These are phyloP conservation scores for Leptinotarsa haldemani DNA, from an alignment of 2,888 invertebrate genomes.

Conservation along the genomic window DNA sequence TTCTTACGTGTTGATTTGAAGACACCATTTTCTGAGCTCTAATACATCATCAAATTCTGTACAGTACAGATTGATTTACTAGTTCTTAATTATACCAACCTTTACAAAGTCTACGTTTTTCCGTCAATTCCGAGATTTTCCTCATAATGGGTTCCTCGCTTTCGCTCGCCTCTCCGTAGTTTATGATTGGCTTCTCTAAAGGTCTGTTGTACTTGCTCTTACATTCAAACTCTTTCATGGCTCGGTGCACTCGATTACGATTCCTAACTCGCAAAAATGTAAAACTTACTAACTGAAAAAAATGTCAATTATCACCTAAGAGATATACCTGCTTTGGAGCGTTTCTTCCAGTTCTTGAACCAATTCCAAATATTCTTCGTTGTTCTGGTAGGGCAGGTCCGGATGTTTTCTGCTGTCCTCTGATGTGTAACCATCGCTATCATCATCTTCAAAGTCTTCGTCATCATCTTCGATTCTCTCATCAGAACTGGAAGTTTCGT, in stretches of 20 bases:
- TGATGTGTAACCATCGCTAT: constrained; percentile 21
- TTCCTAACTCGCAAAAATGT: constrained; percentile 49
- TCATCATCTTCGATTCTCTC: constrained; percentile 5
- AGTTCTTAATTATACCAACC: constrained; percentile 2
- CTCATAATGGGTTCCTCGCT: constrained; percentile 53
- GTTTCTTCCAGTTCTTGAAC: constrained; percentile 63
- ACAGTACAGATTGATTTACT: neutral
- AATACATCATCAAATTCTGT: no score
- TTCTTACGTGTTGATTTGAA: no score
- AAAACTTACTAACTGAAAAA: no score
- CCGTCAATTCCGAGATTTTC: constrained; percentile 48
- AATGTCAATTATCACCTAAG: no score
- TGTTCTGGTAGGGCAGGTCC: constrained; percentile 62
- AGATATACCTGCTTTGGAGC: constrained; percentile 50
- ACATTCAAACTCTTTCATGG: constrained; percentile 62
- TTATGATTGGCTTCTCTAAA: constrained; percentile 57
- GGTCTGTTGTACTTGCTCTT: constrained; percentile 60
- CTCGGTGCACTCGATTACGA: constrained; percentile 59
- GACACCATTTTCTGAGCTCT: no score
- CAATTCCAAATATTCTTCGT: constrained; percentile 60
- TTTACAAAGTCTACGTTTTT: constrained; percentile 32
- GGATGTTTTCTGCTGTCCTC: constrained; percentile 9
- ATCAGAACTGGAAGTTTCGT: constrained; percentile 28
- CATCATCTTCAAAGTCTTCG: constrained; percentile 29
- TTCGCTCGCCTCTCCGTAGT: constrained; percentile 52